A percentile compares a stretch with the other conserved stretches of the same genome.
Conservation (phyloP, 2,113 vertebrate species). For the Balaeniceps rex region DNA sequence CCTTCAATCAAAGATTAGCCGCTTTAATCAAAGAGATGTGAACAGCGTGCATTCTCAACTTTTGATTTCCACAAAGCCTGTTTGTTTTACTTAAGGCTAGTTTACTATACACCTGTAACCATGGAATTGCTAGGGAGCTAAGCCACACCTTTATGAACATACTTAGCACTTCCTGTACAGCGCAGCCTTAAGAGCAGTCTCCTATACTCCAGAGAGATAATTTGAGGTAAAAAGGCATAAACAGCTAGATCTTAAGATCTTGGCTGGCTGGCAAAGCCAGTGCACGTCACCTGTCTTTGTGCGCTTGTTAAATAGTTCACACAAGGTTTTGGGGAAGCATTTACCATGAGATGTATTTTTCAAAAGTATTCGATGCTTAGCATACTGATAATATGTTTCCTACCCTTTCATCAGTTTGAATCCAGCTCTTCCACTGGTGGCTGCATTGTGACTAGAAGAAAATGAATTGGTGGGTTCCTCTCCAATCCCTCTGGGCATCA, state of each 20-base stretch:
- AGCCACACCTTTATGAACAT: constrained; percentile 55
- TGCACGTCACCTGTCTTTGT: background rate
- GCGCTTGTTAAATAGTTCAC: background rate
- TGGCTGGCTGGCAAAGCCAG: background rate
- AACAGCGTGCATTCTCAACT: constrained; percentile 16
- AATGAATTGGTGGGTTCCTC: background rate
- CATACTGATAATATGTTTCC: background rate
- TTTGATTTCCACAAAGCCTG: constrained; percentile 42
- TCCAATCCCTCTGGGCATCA: background rate
- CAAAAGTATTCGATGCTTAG: background rate
- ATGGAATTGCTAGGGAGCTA: constrained; percentile 42
- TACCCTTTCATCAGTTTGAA: background rate
- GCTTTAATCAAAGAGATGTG: background rate
- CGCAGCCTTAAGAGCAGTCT: background rate
- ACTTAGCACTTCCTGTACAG: constrained; percentile 18
- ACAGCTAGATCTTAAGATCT: background rate
- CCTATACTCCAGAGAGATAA: background rate
- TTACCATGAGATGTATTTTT: background rate
- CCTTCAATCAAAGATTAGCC: background rate
- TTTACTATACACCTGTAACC: constrained; percentile 21
- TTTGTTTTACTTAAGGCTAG: constrained; percentile 56
- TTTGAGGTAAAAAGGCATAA: background rate
- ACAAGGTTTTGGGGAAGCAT: background rate
- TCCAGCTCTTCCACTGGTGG: background rate
- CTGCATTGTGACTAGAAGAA: background rate